These are phyloP conservation scores for Anguilla rostrata DNA, from an alignment of 2,113 vertebrate species.

Conservation along the genomic window DNA sequence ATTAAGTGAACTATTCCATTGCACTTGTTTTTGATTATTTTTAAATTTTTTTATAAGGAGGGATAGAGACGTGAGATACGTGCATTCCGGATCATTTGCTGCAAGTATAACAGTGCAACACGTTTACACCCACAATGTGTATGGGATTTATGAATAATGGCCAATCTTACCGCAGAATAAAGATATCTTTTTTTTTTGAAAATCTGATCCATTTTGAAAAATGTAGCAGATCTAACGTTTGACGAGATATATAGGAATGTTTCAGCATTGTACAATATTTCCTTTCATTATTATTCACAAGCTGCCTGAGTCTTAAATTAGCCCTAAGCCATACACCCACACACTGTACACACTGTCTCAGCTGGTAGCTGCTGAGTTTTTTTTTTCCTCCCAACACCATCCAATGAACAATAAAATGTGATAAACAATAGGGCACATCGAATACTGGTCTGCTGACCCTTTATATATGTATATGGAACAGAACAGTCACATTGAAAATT, in stretches of 20 bases:
- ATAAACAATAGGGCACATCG: neutral
- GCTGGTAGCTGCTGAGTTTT: slow-evolving; percentile 11
- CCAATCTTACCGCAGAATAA: neutral
- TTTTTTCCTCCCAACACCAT: neutral
- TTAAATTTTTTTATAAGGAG: neutral
- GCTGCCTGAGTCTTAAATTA: slow-evolving; percentile 72
- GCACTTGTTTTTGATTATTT: neutral
- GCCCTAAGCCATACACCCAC: slow-evolving; percentile 71
- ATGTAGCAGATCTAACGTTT: slow-evolving; percentile 48
- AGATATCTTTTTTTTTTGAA: neutral
- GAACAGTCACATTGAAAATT: neutral
- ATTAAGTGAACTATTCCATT: neutral
- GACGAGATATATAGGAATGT: slow-evolving; percentile 70
- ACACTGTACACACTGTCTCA: slow-evolving; percentile 57
- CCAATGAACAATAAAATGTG: neutral
- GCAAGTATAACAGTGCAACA: neutral
- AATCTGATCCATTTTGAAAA: slow-evolving; percentile 23
- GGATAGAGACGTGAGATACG: neutral
- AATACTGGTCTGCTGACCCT: neutral
- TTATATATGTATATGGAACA: neutral
- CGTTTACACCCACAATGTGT: neutral
- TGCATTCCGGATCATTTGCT: neutral
- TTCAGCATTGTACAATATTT: slow-evolving; percentile 71
- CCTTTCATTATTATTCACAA: slow-evolving; percentile 57
- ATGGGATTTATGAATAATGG: neutral